Conservation (phyloP, 2,113 vertebrate species). For the Pangasianodon hypophthalmus region DNA sequence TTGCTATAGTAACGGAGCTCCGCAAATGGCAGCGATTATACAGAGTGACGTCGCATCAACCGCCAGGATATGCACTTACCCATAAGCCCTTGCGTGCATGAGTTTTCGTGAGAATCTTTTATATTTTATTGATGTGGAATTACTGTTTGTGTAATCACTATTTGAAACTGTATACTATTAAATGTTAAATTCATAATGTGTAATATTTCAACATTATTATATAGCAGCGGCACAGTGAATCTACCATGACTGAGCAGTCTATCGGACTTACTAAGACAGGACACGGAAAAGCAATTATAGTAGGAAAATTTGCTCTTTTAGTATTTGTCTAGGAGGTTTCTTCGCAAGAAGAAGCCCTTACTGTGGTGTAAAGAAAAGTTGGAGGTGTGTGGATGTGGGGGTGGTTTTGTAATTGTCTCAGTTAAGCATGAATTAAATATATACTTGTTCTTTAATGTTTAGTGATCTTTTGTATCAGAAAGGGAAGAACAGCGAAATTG, state of each 20-base stretch:
- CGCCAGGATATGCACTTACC: neutral
- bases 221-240: rapidly evolving
- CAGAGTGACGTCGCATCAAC: neutral
- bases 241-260: neutral
- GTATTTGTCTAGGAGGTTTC: conserved; percentile 73
- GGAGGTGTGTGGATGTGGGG: too few species aligned
- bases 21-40: too few species aligned
- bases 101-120: neutral
- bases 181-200: neutral
- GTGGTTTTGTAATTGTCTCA: too few species aligned
- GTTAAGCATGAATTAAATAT: too few species aligned
- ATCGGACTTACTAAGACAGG: rapidly evolving
- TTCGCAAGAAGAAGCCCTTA: conserved; percentile 65
- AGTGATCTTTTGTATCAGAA: too few species aligned
- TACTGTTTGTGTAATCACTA: neutral
- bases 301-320: conserved; percentile 67
- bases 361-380: neutral
- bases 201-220: neutral
- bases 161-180: neutral
- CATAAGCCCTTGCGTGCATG: conserved; percentile 4
- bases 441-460: too few species aligned
- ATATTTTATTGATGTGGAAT: neutral
- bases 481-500: too few species aligned
- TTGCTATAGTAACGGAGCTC: neutral
- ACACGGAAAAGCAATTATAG: rapidly evolving